Percentiles rank a stretch among this genome's conserved stretches.
Evolutionary conservation across 1,140 invertebrate genomes (phyloP).

Genomic region (Heliconius congener): DNA sequence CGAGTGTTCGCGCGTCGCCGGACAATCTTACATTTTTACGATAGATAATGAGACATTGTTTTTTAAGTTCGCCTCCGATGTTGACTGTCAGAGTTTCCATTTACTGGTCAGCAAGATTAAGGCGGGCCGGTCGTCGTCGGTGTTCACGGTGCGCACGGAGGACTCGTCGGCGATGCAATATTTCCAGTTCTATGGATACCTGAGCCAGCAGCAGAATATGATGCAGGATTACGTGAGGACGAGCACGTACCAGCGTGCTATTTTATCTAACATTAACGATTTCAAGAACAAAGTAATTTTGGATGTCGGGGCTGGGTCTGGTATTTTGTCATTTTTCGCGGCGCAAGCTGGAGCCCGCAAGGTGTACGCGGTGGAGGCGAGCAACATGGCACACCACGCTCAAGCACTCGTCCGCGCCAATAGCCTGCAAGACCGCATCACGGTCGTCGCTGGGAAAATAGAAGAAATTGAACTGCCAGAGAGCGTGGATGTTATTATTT

Average conservation of each 20-base stretch:
- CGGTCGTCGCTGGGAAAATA: conserved; percentile 98
- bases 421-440: conserved; percentile 92
- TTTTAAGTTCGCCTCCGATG: conserved; percentile 76
- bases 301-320: conserved; percentile 98
- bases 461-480: conserved; percentile 98
- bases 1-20: conserved; percentile 86
- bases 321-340: conserved; percentile 99
- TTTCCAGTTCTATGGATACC: conserved; percentile 99
- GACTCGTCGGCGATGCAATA: conserved; percentile 98
- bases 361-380: conserved; percentile 99
- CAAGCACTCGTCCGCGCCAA: conserved; percentile 95
- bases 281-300: conserved; percentile 96
- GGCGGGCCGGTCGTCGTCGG: conserved; percentile 89
- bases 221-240: conserved; percentile 99
- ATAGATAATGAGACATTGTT: conserved; percentile 85
- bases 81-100: conserved; percentile 90
- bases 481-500: conserved; percentile 98
- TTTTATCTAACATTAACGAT: conserved; percentile 95
- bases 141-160: conserved; percentile 98
- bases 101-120: conserved; percentile 89
- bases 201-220: conserved; percentile 99
- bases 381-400: conserved; percentile 98
- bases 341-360: conserved; percentile 97
- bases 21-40: conserved; percentile 86
- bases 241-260: conserved; percentile 98